Conservation (phyloP, 1,140 invertebrate species). For the Ooceraea biroi region DNA sequence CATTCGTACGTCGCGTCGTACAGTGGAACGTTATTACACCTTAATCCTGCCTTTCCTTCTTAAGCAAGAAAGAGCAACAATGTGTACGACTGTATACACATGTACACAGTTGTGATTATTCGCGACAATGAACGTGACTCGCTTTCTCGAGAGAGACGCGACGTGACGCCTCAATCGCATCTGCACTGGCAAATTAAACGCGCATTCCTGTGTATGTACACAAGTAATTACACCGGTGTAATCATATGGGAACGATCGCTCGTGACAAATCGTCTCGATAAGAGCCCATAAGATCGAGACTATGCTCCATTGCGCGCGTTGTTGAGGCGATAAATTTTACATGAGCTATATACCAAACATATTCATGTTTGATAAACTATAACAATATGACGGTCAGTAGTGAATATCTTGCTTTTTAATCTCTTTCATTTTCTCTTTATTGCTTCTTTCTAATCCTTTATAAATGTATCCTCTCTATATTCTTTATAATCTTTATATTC, state of each 20-base stretch:
- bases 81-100: neutral
- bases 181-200: neutral
- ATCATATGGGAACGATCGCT: neutral
- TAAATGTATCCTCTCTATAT: too few relatives aligned
- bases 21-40: too few relatives aligned
- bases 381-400: too few relatives aligned
- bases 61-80: neutral
- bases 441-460: too few relatives aligned
- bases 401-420: too few relatives aligned
- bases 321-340: neutral
- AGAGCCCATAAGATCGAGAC: neutral
- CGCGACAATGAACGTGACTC: neutral
- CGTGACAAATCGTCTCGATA: constrained; percentile 9
- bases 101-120: neutral
- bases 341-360: neutral
- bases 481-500: too few relatives aligned
- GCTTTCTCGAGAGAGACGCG: neutral
- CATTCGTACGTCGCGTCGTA: too few relatives aligned
- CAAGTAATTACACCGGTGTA: constrained; percentile 9
- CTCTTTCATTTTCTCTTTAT: too few relatives aligned
- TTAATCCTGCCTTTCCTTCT: neutral
- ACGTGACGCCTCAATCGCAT: neutral
- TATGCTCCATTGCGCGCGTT: neutral
- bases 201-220: neutral
- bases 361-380: neutral